Evolutionary conservation across 2,113 vertebrate species (phyloP), one percentile per base, ranked within the genome.

Genomic region (Seriola aureovittata): DNA sequence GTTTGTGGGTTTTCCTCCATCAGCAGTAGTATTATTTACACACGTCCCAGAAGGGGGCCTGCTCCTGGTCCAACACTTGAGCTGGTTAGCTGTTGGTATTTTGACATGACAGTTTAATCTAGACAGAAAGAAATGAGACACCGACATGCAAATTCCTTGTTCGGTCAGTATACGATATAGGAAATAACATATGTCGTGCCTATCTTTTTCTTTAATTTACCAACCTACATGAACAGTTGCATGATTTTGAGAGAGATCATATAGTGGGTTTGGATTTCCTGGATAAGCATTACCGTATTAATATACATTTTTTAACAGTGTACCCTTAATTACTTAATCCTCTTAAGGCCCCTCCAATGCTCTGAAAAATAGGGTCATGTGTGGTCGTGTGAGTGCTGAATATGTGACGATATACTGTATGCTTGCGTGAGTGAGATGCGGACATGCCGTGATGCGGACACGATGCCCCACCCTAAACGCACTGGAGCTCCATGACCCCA

Each of bases 11-110:
- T 78, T 84, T 73, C 29, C 85, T 67, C 80, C 89, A 89, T 88
- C 90, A 87, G 79, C 84, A 81, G 86, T 66, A 85, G 85, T 92
- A 92, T 93, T 92, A 93, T 90, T 93, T 91, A 90, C 89, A 92
- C 76, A 66, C 80, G 65, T 80, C 80, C 48, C 87, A 86, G 93
- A 65, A 19, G 91, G 91, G 76, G n/a, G 86, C 58, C 77, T 57
- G 46, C 69, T 87, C 50, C 59, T 59, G 74, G 36, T 77, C 80
- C 75, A 88, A 67, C 82, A 55, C 66, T 63, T 85, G 62, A 87
- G 72, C 78, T 78, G 83, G 52, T 74, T 74, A 46, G 75, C 78
- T 13, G 5, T 29, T 40, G 54, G 29, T 78, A 78, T 88, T 87
- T 77, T 84, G 73, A 87, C 73, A 34, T 74, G 78, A 76, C 72